Conservation (phyloP, 2,888 invertebrate genomes). For the Gibbula magus region DNA sequence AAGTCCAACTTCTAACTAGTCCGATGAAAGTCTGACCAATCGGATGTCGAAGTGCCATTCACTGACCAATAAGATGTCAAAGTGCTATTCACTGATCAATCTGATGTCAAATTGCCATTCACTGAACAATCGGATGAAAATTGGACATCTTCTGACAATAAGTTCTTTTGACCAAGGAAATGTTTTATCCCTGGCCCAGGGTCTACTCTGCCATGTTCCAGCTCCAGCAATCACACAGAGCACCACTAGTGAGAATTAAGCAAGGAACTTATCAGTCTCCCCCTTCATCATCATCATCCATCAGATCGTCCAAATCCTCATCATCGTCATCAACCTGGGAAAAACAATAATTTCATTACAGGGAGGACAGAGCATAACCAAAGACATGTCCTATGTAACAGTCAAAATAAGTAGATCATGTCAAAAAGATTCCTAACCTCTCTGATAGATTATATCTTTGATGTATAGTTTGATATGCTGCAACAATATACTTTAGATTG, state of each 20-base stretch:
- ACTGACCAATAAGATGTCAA: too few species aligned
- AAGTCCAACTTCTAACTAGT: too few species aligned
- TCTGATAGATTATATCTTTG: too few species aligned
- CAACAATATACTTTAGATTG: too few species aligned
- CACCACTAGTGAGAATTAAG: neutral
- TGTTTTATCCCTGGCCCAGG: neutral
- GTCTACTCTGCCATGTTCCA: neutral
- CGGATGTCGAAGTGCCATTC: too few species aligned
- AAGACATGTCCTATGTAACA: neutral
- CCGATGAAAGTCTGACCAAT: too few species aligned
- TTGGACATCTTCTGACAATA: neutral
- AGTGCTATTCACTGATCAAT: neutral
- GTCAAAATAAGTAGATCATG: too few species aligned
- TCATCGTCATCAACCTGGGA: constrained; percentile 57
- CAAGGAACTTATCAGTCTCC: constrained; percentile 25
- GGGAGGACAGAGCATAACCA: neutral
- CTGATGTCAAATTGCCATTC: neutral
- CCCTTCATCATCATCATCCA: constrained; percentile 62
- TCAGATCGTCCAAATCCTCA: constrained; percentile 51
- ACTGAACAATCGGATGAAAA: neutral
- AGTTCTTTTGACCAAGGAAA: neutral
- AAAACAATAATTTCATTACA: constrained; percentile 3
- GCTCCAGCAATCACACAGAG: neutral
- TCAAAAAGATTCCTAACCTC: too few species aligned
- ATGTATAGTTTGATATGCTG: too few species aligned